Evolutionary conservation across 2,888 invertebrate genomes (phyloP).

Genomic region (Zygogramma bicolorata): DNA sequence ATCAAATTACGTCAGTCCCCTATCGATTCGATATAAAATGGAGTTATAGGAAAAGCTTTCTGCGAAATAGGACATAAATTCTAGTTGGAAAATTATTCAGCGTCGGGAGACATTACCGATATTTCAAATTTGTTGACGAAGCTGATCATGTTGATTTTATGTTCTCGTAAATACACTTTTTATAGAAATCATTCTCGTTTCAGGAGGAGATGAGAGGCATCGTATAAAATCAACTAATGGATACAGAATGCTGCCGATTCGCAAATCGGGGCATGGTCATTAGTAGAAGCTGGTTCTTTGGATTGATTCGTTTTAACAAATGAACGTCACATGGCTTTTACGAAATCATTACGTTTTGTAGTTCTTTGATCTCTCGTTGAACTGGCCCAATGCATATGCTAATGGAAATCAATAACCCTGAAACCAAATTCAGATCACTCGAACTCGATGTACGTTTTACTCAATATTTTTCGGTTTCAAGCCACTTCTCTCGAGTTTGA

Average conservation of each 20-base stretch:
- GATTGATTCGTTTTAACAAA: background rate
- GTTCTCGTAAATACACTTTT: background rate
- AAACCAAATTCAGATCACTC: no score
- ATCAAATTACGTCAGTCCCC: conserved; percentile 35
- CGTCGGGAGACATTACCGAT: conserved; percentile 10
- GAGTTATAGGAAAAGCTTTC: conserved; percentile 28
- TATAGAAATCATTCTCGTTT: background rate
- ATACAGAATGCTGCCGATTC: background rate
- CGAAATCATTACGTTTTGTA: background rate
- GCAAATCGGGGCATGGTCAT: background rate
- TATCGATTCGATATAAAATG: conserved; percentile 28
- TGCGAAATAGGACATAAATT: conserved; percentile 28
- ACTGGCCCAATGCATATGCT: no score
- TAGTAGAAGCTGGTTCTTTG: background rate
- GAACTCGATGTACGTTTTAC: no score
- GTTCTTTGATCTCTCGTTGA: no score
- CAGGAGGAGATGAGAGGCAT: background rate
- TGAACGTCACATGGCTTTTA: background rate
- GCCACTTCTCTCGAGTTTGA: no score
- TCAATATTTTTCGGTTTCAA: no score
- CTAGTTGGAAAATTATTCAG: conserved; percentile 21
- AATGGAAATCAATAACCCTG: no score
- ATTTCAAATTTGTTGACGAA: conserved; percentile 14
- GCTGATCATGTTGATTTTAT: background rate
- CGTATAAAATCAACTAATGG: conserved; percentile 3